Conservation (phyloP, 1,140 invertebrate genomes). For the Pentalonia nigronervosa region DNA sequence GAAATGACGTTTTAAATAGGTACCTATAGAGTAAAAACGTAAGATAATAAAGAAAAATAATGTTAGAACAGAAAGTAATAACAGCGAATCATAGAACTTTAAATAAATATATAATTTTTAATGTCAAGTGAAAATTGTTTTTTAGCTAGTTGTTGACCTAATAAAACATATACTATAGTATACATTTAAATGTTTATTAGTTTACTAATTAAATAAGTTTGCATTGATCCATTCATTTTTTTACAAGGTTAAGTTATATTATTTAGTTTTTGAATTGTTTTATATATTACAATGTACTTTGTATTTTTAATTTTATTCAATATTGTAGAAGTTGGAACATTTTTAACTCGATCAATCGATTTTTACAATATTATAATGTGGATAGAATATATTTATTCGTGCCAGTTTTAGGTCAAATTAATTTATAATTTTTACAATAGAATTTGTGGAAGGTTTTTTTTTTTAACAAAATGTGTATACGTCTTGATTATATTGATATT, state of each 20-base stretch:
- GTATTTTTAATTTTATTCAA: background rate
- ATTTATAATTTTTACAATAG: no score
- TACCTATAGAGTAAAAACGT: background rate
- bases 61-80: background rate
- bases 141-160: background rate
- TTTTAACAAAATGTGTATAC: background rate
- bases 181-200: background rate
- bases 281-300: background rate
- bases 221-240: background rate
- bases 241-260: background rate
- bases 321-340: background rate
- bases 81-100: background rate
- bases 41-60: background rate
- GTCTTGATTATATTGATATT: background rate
- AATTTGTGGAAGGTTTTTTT: background rate
- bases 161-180: background rate
- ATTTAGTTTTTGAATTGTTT: background rate
- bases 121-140: background rate
- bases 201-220: background rate
- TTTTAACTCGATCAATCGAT: background rate
- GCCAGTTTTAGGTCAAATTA: background rate
- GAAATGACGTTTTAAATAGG: background rate
- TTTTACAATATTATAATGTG: background rate
- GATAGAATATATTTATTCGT: background rate
- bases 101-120: background rate